phyloP scores from a whole-genome alignment of 2,888 invertebrate species.

The Hermaeophaga mercurialis region DNA sequence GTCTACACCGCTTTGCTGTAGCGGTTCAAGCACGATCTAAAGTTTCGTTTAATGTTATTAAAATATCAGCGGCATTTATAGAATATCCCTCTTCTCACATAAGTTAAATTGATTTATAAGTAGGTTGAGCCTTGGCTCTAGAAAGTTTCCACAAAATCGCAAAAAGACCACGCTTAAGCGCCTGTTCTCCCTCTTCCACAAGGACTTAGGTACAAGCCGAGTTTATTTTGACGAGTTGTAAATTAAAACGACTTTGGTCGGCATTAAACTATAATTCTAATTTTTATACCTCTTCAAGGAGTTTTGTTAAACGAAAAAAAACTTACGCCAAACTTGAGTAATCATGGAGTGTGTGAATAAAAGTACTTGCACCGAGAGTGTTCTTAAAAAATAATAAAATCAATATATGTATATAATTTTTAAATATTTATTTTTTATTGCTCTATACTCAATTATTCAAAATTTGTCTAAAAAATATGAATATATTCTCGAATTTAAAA shows the following conservation, averaged over 20 bases:
- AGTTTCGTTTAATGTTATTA: constrained; percentile 9
- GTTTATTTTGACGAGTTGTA: constrained; percentile 9
- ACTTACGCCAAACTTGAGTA: too few species aligned
- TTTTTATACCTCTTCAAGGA: not conserved
- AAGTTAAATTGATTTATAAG: constrained; percentile 21
- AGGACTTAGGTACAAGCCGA: not conserved
- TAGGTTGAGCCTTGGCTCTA: constrained; percentile 8
- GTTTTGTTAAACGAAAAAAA: not conserved
- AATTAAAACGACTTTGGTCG: constrained; percentile 9
- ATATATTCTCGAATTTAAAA: too few species aligned
- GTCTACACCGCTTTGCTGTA: not conserved
- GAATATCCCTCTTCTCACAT: constrained; percentile 15
- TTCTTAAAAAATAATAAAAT: too few species aligned
- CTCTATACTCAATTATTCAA: too few species aligned
- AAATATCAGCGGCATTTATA: constrained; percentile 12
- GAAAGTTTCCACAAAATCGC: constrained; percentile 10
- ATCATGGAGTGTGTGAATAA: too few species aligned
- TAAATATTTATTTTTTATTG: too few species aligned
- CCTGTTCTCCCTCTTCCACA: not conserved
- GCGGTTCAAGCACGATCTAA: constrained; percentile 2
- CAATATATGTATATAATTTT: too few species aligned
- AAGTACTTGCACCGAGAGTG: too few species aligned
- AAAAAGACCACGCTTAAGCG: not conserved
- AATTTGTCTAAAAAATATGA: too few species aligned
- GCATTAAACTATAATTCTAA: not conserved